Percentiles rank a stretch among this genome's conserved stretches.
Evolutionary conservation across 2,888 invertebrate species (phyloP).

Genomic region (Drosophila demipolita): DNA sequence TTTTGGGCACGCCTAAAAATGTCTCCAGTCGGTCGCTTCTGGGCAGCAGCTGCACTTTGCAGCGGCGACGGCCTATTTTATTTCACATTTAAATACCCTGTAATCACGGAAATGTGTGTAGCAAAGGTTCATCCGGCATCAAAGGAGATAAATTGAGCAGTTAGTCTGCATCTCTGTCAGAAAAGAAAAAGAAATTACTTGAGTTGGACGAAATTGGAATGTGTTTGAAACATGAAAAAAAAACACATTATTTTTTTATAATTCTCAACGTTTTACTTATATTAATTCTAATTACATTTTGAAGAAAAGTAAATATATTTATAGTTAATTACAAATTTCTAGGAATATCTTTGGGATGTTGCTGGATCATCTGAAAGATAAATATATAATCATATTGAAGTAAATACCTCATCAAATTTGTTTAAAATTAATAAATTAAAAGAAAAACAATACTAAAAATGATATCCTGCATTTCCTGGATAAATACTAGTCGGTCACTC

Average conservation of each 20-base stretch:
- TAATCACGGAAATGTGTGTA: neutral
- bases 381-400: neutral
- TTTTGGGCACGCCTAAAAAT: constrained; percentile 68
- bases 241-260: neutral
- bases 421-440: neutral
- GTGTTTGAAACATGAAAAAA: neutral
- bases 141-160: neutral
- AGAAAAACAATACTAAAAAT: neutral
- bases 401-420: neutral
- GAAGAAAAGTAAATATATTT: neutral
- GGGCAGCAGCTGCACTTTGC: constrained; percentile 31
- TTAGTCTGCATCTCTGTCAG: neutral
- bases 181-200: neutral
- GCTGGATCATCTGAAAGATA: neutral
- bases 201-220: neutral
- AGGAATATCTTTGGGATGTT: neutral
- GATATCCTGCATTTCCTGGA: neutral
- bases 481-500: constrained; percentile 5
- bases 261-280: neutral
- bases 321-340: neutral
- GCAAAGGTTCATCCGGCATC: neutral
- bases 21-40: constrained; percentile 49
- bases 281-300: neutral
- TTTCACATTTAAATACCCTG: constrained; percentile 59
- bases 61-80: constrained; percentile 60